Percentiles rank a stretch among this genome's conserved stretches.
phyloP scores from a whole-genome alignment of 2,888 invertebrate genomes.

The Parnassius apollo region DNA sequence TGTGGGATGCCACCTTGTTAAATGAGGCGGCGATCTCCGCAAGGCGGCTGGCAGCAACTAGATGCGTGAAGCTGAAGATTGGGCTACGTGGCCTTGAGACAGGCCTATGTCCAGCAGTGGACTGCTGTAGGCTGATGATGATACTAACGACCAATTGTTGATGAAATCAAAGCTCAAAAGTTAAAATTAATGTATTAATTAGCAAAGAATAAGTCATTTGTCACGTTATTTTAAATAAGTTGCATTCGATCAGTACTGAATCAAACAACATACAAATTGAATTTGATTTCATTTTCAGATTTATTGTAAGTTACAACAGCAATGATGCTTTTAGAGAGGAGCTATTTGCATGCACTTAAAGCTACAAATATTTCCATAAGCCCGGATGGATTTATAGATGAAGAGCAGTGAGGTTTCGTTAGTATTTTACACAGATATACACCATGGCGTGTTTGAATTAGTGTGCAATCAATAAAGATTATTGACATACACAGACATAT shows the following conservation, averaged over 20 bases:
- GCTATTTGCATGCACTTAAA: constrained; percentile 24
- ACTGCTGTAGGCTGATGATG: too few species aligned
- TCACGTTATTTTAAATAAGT: neutral
- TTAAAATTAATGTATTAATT: too few species aligned
- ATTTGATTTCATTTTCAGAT: constrained; percentile 1
- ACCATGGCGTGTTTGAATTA: constrained; percentile 2
- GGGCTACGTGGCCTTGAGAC: too few species aligned
- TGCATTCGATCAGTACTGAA: neutral
- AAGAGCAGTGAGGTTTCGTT: constrained; percentile 12
- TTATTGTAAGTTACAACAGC: constrained; percentile 3
- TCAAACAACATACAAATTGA: neutral
- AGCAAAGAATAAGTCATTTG: too few species aligned
- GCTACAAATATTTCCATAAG: constrained; percentile 21
- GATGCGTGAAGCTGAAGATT: too few species aligned
- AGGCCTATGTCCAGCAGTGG: too few species aligned
- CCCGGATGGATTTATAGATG: constrained; percentile 20
- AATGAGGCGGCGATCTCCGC: too few species aligned
- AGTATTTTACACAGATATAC: constrained; percentile 7
- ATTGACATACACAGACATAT: neutral
- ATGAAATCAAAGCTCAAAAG: too few species aligned
- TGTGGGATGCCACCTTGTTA: too few species aligned
- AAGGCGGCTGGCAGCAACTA: too few species aligned
- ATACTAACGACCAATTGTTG: too few species aligned
- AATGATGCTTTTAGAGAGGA: constrained; percentile 2
- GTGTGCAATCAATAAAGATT: neutral